Conservation (phyloP, 2,888 invertebrate genomes). For the Arenicola marina region DNA sequence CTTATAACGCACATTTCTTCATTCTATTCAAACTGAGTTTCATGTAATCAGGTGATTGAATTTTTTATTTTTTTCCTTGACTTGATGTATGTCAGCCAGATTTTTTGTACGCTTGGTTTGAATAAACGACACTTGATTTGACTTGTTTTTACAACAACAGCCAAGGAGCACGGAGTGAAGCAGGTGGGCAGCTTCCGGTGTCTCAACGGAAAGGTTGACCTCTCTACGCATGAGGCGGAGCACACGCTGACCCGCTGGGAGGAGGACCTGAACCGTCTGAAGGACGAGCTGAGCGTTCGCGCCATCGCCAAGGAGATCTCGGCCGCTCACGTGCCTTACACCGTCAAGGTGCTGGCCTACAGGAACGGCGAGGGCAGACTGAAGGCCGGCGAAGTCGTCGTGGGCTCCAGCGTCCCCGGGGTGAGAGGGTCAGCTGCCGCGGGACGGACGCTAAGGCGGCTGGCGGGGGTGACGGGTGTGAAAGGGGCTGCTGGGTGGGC, state of each 20-base stretch:
- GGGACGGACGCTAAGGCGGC: not conserved
- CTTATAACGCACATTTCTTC: no score
- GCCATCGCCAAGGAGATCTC: constrained; percentile 55
- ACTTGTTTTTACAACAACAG: no score
- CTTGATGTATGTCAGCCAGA: no score
- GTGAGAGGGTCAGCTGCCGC: constrained; percentile 38
- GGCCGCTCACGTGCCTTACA: constrained; percentile 50
- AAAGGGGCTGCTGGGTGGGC: no score
- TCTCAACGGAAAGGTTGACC: constrained; percentile 60
- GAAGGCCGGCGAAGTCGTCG: constrained; percentile 51
- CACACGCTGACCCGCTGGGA: constrained; percentile 54
- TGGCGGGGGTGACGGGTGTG: no score
- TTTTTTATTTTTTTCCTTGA: no score
- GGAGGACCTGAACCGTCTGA: constrained; percentile 43
- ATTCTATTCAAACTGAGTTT: no score
- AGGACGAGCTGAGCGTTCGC: constrained; percentile 42
- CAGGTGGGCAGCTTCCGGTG: constrained; percentile 58
- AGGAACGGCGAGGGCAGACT: constrained; percentile 57
- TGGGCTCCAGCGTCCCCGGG: constrained; percentile 57
- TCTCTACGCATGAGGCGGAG: constrained; percentile 56
- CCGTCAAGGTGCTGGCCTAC: constrained; percentile 57
- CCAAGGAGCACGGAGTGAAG: constrained; percentile 40
- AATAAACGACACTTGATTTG: no score
- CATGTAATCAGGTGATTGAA: no score
- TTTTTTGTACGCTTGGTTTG: no score